phyloP scores from a whole-genome alignment of 2,797 vertebrate genomes.

The Neopelma chrysocephalum region DNA sequence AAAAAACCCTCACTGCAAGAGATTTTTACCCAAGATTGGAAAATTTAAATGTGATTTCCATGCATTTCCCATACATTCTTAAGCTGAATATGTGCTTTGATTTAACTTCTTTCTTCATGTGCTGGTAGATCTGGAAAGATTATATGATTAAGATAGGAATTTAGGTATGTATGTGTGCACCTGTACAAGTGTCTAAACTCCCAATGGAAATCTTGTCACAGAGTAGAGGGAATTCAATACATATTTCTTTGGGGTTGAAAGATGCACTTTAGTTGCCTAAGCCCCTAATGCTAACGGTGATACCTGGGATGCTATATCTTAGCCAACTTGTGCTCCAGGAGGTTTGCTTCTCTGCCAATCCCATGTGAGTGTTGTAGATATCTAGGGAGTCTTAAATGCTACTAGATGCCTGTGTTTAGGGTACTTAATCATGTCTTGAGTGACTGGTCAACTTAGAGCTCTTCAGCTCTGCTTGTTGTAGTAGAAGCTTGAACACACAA shows the following conservation, averaged over 20 bases:
- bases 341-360: neutral
- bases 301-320: neutral
- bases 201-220: neutral
- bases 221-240: neutral
- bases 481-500: neutral
- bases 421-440: neutral
- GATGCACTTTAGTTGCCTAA: neutral
- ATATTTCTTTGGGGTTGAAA: neutral
- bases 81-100: neutral
- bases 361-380: neutral
- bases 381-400: neutral
- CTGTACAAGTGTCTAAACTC: neutral
- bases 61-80: neutral
- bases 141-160: neutral
- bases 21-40: neutral
- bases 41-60: neutral
- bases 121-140: neutral
- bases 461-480: neutral
- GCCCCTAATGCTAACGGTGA: neutral
- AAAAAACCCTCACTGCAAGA: neutral
- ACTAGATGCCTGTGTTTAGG: neutral
- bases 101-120: neutral
- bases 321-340: neutral
- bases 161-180: neutral
- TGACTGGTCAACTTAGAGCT: neutral